Base-by-base conservation (phyloP, 2,113 vertebrate genomes). In the Oreochromis aureus region DNA sequence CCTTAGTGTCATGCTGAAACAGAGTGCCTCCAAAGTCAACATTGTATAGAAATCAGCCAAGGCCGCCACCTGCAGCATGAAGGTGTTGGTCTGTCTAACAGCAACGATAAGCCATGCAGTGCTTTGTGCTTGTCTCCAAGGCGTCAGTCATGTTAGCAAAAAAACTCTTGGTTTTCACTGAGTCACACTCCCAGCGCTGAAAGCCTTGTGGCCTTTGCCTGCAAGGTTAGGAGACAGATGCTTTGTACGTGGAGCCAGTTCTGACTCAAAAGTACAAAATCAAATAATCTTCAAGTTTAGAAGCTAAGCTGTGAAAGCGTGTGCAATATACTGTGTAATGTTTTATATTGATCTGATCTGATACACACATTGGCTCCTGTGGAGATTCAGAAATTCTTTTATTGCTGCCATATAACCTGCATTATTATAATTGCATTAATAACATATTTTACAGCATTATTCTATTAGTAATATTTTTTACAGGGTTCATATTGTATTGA, bases 71-170 rank as follows among this genome's bases (percentile, higher is more conserved):
- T 81, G 56, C 76, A 82, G 85, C 79, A 36, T 51, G 81, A 81
- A 85, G 85, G 82, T 87, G 53, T 82, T 55, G 58, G 81, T 59
- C 55, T 89, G 76, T 87, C 69, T 58, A 73, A 78, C 78, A 55
- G 83, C 83, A 22, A 32, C 73, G 66, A 91, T 66, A 86, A 88
- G 71, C 83, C 3, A 10, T 7, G n/a, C 58, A 2, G 59, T 2
- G 76, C 76, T 86, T 53, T 84, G 56, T 63, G 53, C 46, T 51
- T 6, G 79, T 84, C 73, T 92, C 84, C 44, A 48, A 85, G 56
- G 39, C 81, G 61, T 87, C 92, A 91, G 61, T 87, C 84, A 79
- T 34, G 53, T 83, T 66, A 48, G 73, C 36, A 46, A 81, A 89
- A 54, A 78, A 78, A 9, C 4, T 16, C 10, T 18, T 76, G 71